Evolutionary conservation across 2,888 invertebrate genomes (phyloP).

Genomic region (Caenorhabditis wallacei): DNA sequence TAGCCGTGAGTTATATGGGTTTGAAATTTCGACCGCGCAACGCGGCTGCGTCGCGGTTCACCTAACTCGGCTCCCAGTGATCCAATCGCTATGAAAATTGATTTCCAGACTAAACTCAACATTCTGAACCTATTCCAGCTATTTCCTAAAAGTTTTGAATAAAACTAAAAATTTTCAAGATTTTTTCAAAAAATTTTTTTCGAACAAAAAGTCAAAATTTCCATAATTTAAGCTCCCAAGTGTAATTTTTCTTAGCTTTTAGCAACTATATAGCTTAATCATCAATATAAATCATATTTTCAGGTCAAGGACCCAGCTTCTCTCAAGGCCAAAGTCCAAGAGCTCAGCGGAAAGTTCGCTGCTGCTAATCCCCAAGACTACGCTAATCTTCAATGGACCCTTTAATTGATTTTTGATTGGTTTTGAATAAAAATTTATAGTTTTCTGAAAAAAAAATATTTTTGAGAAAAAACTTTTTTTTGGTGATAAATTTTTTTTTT

Average conservation of each 20-base stretch:
- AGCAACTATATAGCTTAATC: too few relatives aligned
- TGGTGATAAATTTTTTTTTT: too few relatives aligned
- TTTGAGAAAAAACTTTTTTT: too few relatives aligned
- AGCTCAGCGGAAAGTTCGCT: conserved; percentile 3
- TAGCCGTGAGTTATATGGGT: background rate
- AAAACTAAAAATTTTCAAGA: too few relatives aligned
- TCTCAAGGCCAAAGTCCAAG: conserved; percentile 1
- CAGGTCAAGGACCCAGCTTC: conserved; percentile 9
- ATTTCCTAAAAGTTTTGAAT: background rate
- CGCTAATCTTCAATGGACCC: conserved; percentile 19
- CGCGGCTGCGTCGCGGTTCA: too few relatives aligned
- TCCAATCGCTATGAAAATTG: background rate
- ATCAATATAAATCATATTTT: background rate
- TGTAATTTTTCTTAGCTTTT: too few relatives aligned
- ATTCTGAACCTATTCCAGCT: background rate
- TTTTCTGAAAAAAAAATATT: background rate
- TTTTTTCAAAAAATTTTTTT: background rate
- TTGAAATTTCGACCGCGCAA: too few relatives aligned
- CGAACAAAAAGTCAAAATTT: too few relatives aligned
- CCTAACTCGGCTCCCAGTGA: background rate
- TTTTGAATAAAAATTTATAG: background rate
- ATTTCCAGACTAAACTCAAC: too few relatives aligned
- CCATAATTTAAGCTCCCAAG: too few relatives aligned
- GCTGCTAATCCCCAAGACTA: conserved; percentile 18
- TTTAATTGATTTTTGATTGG: background rate